Conservation (phyloP, 2,113 vertebrate species). For the Trogon melanurus region DNA sequence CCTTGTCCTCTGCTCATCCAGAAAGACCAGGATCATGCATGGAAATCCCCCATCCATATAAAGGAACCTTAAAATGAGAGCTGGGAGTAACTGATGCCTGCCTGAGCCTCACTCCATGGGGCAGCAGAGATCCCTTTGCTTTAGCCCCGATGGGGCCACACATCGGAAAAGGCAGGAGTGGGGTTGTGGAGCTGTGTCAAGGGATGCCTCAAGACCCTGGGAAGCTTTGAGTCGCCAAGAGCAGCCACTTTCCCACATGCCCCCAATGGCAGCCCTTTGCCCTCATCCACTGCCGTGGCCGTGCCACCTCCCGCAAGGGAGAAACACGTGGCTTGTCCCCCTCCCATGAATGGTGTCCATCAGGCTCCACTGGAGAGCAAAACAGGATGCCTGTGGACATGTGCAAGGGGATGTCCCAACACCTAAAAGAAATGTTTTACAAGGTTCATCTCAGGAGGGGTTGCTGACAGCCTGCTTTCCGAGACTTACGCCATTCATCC, state of each 20-base stretch:
- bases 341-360: neutral
- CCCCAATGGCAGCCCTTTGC: fast-evolving
- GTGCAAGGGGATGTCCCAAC: fast-evolving
- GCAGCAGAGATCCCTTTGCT: neutral
- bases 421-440: neutral
- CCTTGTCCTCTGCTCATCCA: neutral
- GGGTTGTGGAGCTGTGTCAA: fast-evolving
- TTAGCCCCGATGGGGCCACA: neutral
- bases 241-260: neutral
- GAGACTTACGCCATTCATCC: neutral
- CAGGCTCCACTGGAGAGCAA: neutral
- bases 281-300: fast-evolving
- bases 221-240: neutral
- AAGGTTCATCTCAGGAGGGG: neutral
- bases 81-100: neutral
- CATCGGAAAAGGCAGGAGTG: neutral
- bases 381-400: fast-evolving
- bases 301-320: fast-evolving
- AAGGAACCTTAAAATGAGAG: neutral
- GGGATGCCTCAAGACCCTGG: neutral
- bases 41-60: neutral
- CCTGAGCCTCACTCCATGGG: neutral
- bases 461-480: neutral
- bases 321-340: fast-evolving
- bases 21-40: neutral